Evolutionary conservation across 2,888 invertebrate species (phyloP).

Genomic region (Pyrrhia umbra): DNA sequence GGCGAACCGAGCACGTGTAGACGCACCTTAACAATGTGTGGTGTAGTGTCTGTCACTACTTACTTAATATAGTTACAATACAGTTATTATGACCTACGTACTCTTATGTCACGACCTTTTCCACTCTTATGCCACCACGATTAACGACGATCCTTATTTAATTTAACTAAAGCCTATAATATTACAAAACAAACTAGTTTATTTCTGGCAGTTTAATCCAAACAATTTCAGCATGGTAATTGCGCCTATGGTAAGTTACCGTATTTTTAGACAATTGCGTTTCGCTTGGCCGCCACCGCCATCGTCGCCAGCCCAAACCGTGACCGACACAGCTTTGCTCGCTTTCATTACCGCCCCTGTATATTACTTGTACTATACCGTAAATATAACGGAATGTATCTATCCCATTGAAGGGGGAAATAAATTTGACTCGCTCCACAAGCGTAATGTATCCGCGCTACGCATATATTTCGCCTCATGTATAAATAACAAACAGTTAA

Average conservation of each 20-base stretch:
- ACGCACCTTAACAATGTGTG: no score
- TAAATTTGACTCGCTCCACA: background rate
- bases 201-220: conserved; percentile 28
- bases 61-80: no score
- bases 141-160: background rate
- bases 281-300: conserved; percentile 62
- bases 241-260: conserved; percentile 55
- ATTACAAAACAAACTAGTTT: conserved; percentile 25
- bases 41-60: no score
- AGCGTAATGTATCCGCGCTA: background rate
- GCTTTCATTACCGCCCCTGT: conserved; percentile 47
- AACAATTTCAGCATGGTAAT: conserved; percentile 35
- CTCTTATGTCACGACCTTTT: no score
- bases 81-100: no score
- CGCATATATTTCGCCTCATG: background rate
- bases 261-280: conserved; percentile 71
- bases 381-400: conserved; percentile 24
- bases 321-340: conserved; percentile 55
- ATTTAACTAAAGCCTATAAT: conserved; percentile 3
- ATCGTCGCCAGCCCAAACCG: conserved; percentile 55
- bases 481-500: conserved; percentile 6
- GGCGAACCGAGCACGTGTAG: no score
- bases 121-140: background rate
- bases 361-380: conserved; percentile 13
- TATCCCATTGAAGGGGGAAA: background rate